phyloP scores from a whole-genome alignment of 2,888 invertebrate species.

The Thymelicus lineola region DNA sequence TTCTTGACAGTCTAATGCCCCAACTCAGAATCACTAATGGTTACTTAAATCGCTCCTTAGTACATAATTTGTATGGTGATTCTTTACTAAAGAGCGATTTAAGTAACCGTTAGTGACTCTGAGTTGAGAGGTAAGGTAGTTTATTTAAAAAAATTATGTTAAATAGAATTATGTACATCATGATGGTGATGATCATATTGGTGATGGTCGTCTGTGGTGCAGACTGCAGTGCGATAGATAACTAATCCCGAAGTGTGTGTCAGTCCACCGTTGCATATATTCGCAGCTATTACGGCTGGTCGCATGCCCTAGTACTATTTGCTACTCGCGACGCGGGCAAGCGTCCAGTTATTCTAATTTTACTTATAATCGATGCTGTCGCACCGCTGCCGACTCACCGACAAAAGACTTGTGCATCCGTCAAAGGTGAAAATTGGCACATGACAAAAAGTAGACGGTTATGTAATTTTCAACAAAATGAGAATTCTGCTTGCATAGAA shows the following conservation, averaged over 20 bases:
- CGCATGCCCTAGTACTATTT: constrained; percentile 85
- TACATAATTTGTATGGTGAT: too few species aligned
- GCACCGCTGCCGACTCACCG: constrained; percentile 73
- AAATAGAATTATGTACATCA: too few species aligned
- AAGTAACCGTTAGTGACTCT: too few species aligned
- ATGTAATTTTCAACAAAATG: constrained; percentile 30
- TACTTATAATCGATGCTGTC: constrained; percentile 83
- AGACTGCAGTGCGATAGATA: neutral
- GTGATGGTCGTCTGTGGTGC: too few species aligned
- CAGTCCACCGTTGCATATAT: constrained; percentile 74
- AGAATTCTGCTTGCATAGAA: constrained; percentile 11
- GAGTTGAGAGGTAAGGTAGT: too few species aligned
- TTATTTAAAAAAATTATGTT: too few species aligned
- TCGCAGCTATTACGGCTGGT: constrained; percentile 79
- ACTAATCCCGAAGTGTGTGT: constrained; percentile 58
- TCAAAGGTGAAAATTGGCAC: constrained; percentile 61
- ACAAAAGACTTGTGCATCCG: constrained; percentile 71
- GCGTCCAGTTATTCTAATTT: constrained; percentile 85
- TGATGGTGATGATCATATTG: too few species aligned
- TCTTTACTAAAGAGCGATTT: too few species aligned
- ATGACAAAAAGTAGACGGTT: constrained; percentile 36
- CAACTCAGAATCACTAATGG: too few species aligned
- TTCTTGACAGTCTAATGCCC: too few species aligned
- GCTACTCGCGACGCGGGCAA: constrained; percentile 79
- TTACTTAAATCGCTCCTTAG: too few species aligned